These are phyloP conservation scores for Myopa testacea DNA, from an alignment of 2,888 invertebrate species.

Conservation along the genomic window DNA sequence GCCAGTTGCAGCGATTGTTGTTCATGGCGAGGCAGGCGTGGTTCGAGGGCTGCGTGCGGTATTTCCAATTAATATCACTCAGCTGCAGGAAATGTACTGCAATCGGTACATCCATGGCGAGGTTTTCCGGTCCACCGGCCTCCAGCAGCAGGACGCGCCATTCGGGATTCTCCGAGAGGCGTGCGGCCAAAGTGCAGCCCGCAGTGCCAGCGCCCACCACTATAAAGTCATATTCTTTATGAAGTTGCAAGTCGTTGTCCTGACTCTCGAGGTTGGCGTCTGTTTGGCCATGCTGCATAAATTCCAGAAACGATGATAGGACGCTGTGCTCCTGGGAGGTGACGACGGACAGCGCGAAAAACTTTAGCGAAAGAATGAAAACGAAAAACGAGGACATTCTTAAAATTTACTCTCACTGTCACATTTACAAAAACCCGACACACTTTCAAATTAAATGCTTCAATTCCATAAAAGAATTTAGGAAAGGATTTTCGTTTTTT, in stretches of 20 bases:
- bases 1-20: conserved; percentile 80
- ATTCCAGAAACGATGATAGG: conserved; percentile 49
- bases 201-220: conserved; percentile 85
- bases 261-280: conserved; percentile 56
- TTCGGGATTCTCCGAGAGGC: conserved; percentile 76
- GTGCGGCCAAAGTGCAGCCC: conserved; percentile 80
- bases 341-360: neutral
- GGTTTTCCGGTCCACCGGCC: conserved; percentile 79
- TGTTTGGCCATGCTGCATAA: conserved; percentile 55
- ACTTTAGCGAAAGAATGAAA: neutral
- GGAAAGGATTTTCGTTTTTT: neutral
- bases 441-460: neutral
- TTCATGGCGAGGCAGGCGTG: conserved; percentile 80
- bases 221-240: conserved; percentile 78
- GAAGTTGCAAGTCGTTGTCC: conserved; percentile 53
- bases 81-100: conserved; percentile 79
- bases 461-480: neutral
- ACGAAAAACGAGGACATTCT: neutral
- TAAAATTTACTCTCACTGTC: neutral
- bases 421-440: neutral
- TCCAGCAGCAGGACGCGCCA: conserved; percentile 77
- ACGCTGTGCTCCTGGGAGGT: conserved; percentile 44
- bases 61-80: conserved; percentile 81
- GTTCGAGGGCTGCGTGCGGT: conserved; percentile 80
- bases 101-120: conserved; percentile 80